A percentile compares a stretch with the other conserved stretches of the same genome.
These are phyloP conservation scores for Jacana jacana DNA, from an alignment of 2,113 vertebrate species.

Conservation along the genomic window DNA sequence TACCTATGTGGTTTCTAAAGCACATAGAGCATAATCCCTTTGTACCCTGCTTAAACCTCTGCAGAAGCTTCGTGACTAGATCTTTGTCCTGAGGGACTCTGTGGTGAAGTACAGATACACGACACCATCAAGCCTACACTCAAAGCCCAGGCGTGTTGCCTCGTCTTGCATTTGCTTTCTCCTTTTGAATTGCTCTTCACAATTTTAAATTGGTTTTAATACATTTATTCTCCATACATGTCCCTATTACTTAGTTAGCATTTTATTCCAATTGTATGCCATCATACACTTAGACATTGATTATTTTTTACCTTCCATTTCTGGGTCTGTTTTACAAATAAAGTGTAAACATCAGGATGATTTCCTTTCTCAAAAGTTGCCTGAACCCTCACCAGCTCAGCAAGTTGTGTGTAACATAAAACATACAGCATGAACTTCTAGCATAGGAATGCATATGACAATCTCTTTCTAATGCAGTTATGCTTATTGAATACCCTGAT, in stretches of 20 bases:
- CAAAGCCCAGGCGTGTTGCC: not conserved
- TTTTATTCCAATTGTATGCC: slow-evolving; percentile 10
- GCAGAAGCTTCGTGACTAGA: not conserved
- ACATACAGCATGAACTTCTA: slow-evolving; percentile 12
- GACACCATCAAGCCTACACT: not conserved
- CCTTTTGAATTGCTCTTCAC: not conserved
- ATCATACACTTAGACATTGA: not conserved
- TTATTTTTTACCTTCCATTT: not conserved
- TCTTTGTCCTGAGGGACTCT: not conserved
- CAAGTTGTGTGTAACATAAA: slow-evolving; percentile 7
- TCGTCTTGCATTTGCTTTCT: not conserved
- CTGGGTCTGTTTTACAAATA: slow-evolving; percentile 22
- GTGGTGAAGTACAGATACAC: not conserved
- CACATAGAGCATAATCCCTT: not conserved
- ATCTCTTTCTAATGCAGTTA: not conserved
- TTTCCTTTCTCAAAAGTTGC: slow-evolving; percentile 40
- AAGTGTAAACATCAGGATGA: slow-evolving; percentile 11
- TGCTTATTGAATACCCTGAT: slow-evolving; percentile 20
- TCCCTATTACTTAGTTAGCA: not conserved
- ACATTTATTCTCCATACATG: not conserved
- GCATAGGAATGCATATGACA: not conserved
- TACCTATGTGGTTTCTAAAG: not conserved
- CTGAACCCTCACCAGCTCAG: slow-evolving; percentile 32
- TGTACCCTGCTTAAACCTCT: not conserved
- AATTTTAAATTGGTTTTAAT: not conserved